These are phyloP conservation scores for Machaerirhynchus nigripectus DNA, from an alignment of 2,113 vertebrate species.

Conservation along the genomic window DNA sequence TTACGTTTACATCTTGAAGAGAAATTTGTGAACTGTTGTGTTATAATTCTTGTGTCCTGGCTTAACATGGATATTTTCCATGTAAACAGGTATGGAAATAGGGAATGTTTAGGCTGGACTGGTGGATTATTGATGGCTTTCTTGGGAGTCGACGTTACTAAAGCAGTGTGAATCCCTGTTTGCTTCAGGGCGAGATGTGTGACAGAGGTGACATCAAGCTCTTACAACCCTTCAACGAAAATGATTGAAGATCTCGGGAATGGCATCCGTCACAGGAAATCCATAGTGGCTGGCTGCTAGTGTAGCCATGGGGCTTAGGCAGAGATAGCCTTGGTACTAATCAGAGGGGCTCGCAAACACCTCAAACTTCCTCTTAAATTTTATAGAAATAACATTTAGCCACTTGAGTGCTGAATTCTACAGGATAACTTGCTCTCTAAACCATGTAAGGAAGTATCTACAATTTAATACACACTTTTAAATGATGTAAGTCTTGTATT, in stretches of 20 bases:
- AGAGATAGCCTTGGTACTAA: conserved; percentile 93
- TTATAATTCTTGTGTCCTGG: conserved; percentile 76
- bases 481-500: conserved; percentile 73
- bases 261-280: conserved; percentile 97
- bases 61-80: conserved; percentile 83
- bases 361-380: conserved; percentile 65
- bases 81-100: conserved; percentile 85
- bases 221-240: conserved; percentile 96
- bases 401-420: conserved; percentile 75
- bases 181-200: conserved; percentile 99
- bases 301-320: conserved; percentile 93
- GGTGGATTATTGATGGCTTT: conserved; percentile 87
- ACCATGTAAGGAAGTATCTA: conserved; percentile 72
- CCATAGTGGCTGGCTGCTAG: conserved; percentile 92
- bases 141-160: conserved; percentile 99
- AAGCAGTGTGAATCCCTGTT: conserved; percentile 99
- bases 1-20: conserved; percentile 64
- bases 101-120: conserved; percentile 89
- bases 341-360: conserved; percentile 75
- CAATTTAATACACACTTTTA: conserved; percentile 64
- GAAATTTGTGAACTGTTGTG: conserved; percentile 71
- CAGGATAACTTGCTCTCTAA: conserved; percentile 74
- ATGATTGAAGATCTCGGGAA: conserved; percentile 99
- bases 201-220: conserved; percentile 99
- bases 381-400: conserved; percentile 75